Base-by-base conservation (phyloP, 2,113 vertebrate genomes). In the Puma concolor region DNA sequence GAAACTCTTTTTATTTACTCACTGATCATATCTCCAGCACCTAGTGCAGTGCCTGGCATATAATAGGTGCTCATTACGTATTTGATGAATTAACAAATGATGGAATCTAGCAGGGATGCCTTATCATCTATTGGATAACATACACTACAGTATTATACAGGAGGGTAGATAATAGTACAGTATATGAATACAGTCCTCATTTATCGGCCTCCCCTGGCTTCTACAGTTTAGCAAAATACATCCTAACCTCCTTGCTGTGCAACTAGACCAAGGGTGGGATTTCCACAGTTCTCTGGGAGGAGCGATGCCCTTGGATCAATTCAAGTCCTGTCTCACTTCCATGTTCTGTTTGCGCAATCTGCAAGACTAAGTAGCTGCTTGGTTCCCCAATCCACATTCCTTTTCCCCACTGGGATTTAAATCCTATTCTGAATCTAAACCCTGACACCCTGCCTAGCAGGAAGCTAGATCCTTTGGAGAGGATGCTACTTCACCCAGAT, bases 391-490 rank as follows among this genome's bases (percentile, higher is more conserved):
- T 63, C 5, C 38, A 36, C 25, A 41, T 3, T 54, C n/a, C n/a
- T 44, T 87, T 90, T 64, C n/a, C 41, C 19, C n/a, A 74, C n/a
- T 74, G 69, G 64, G 31, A 48, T 33, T 64, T 81, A 91, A 66
- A 88, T 36, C 63, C 21, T 91, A 8, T 87, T 96, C 82, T 88
- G 36, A 81, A 50, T 96, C 76, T 69, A 79, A 94, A n/a, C n/a
- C 63, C 76, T 83, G 38, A 96, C 63, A 95, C 52, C 52, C 48
- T 77, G n/a, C 17, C 52, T 82, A 82, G 2, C 38, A 79, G 14
- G 9, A 94, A 52, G 31, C 72, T 79, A 74, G 29, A 44, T 88
- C 52, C 60, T 87, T 29, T 67, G 57, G 44, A 27, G 89, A 52
- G 57, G 44, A 6, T 33, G 54, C 52, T 77, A 48, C n/a, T 89